Base-by-base conservation (phyloP, 2,113 vertebrate species). In the Parotia lawesii region DNA sequence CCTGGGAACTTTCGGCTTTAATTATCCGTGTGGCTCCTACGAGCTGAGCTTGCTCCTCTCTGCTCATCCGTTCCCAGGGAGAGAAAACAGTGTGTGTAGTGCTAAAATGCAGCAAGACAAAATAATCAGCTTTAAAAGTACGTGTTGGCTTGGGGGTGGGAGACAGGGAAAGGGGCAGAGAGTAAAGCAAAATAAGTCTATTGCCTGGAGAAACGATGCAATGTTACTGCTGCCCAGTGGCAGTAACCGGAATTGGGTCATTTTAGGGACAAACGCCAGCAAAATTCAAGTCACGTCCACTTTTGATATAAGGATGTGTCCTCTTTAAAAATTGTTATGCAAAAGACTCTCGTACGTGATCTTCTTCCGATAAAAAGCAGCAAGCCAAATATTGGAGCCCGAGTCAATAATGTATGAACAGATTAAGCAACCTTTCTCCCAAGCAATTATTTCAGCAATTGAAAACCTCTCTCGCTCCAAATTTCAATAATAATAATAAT, bases 211-310 rank as follows among this genome's bases (percentile, higher is more conserved):
- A 90, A 81, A 89, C 58, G 85, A 90, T 94, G 94, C 91, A 87
- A 92, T 97, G 94, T 94, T 96, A 92, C 96, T 97, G 97, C 97
- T 97, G 96, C 96, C 97, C 97, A 97, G 97, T 80, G 97, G 97
- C 85, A 91, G 82, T 69, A 86, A 69, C 83, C 50, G 97, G 97
- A 97, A 97, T 87, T 96, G 87, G 95, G 95, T 89, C 86, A 90
- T 86, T 90, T 85, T 89, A 93, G 90, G 89, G 69, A 85, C 57
- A 96, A 78, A 47, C 21, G 60, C 40, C 25, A 19, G 70, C 80
- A 85, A 82, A 90, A 93, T 97, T 97, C 97, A 85, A 77, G 96
- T 94, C 94, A 93, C 93, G 90, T 94, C 91, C 83, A 86, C 76
- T 91, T 87, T 74, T n/a, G 77, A 81, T 74, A 75, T 83, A 73